Conservation (phyloP, 2,888 invertebrate species). For the Platycnemis pennipes region DNA sequence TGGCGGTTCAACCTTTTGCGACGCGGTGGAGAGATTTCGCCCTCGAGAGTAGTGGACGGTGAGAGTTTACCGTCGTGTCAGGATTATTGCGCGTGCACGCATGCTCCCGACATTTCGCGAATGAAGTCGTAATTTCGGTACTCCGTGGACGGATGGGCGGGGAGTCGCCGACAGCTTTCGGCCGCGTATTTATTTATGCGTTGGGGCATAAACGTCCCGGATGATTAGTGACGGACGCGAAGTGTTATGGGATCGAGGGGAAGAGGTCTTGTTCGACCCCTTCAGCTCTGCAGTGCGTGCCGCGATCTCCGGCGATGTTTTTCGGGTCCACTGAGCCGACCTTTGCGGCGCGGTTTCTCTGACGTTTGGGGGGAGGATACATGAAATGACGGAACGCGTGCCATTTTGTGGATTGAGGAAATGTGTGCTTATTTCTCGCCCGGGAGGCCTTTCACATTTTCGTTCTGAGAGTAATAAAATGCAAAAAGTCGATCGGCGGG, state of each 20-base stretch:
- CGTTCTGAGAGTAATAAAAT: not conserved
- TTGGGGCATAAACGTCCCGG: not conserved
- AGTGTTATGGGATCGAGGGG: constrained; percentile 9
- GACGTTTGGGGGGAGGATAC: not conserved
- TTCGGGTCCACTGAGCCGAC: not conserved
- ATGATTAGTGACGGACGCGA: constrained; percentile 8
- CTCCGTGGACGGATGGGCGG: not conserved
- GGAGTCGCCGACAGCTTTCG: not conserved
- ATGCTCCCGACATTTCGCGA: not conserved
- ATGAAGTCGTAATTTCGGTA: not conserved
- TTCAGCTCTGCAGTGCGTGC: not conserved
- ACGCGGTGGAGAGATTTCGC: not conserved
- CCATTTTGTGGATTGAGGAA: constrained; percentile 29
- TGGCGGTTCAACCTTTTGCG: not conserved
- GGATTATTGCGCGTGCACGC: not conserved
- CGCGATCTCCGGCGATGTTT: not conserved
- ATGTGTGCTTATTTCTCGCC: not conserved
- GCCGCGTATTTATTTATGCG: not conserved
- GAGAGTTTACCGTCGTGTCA: not conserved
- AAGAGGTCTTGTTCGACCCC: not conserved
- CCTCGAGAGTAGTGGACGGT: not conserved
- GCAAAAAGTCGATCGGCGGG: not conserved
- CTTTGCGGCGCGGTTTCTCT: not conserved
- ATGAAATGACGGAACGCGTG: constrained; percentile 2
- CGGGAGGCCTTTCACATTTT: not conserved